Base-by-base conservation (phyloP, 2,797 vertebrate genomes). In the Hyperoplus immaculatus region DNA sequence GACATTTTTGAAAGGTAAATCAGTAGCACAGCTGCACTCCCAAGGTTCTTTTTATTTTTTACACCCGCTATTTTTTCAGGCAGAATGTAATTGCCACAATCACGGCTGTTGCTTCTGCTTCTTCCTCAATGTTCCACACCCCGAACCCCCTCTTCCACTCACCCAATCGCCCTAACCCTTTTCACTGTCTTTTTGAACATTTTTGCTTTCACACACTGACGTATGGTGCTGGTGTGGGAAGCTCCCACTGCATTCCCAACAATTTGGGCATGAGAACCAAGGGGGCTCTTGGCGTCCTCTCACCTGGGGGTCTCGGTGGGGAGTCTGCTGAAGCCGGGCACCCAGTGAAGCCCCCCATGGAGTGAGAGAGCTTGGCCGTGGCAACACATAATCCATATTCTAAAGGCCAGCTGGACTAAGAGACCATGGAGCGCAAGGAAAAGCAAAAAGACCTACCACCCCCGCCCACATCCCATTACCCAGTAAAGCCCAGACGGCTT, bases 321-420 rank as follows among this genome's bases (percentile, higher is more conserved):
- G 92, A 81, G 89, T 85, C 89, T 77, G 65, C 90, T 80, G 89
- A 89, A 91, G 75, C 72, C 51, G 83, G 75, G 86, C 88, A 88
- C 89, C 91, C 82, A 75, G 83, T 93, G 83, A 72, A 78, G 79
- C 91, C 93, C 94, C 94, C 93, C 75, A 41, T 72, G 84, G 85
- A 80, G 87, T 1, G 55, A 87, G 55, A 87, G 75, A 92, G 71
- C 90, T 87, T 72, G 83, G 85, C 86, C 69, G 72, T 67, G 49
- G 87, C 83, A 85, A 83, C 90, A 86, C 87, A 90, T 94, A 95
- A 95, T 95, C 93, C 93, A 93, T 94, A 94, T 93, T 94, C 90
- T 95, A 94, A 93, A 94, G 93, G 86, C 91, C 93, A 94, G 93
- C 91, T 94, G 94, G 93, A 92, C 84, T 83, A 77, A 93, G 78